phyloP scores from a whole-genome alignment of 2,797 vertebrate species.

The Vireo griseus region DNA sequence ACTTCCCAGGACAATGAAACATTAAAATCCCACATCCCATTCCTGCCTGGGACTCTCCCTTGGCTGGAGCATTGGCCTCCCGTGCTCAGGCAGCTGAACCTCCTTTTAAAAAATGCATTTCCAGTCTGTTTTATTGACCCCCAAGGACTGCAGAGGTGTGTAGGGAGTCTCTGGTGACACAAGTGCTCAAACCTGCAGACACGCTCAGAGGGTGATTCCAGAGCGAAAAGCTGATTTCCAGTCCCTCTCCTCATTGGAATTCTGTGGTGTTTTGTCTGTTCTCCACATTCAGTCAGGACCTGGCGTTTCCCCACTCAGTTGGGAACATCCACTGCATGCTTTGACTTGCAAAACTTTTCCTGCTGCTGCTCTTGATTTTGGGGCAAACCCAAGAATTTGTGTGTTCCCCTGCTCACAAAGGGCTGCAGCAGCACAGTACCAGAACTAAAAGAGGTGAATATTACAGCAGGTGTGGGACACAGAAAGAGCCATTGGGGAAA shows the following conservation, averaged over 20 bases:
- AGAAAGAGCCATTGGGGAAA: neutral
- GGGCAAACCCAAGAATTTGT: neutral
- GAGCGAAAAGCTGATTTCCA: neutral
- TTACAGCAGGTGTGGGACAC: neutral
- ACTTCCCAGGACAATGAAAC: neutral
- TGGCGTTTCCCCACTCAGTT: neutral
- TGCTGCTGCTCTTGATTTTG: neutral
- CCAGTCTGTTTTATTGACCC: neutral
- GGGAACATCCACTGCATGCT: neutral
- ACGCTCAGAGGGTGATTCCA: neutral
- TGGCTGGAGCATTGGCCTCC: neutral
- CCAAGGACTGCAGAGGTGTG: neutral
- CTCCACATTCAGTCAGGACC: neutral
- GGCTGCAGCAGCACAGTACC: neutral
- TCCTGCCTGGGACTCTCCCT: neutral
- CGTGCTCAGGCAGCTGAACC: neutral
- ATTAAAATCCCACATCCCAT: neutral
- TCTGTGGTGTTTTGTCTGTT: neutral
- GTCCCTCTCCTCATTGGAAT: neutral
- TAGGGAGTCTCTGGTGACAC: neutral
- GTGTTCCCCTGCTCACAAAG: neutral
- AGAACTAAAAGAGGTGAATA: neutral
- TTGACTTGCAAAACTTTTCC: neutral
- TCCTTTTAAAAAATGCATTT: neutral
- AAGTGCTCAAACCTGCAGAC: neutral